phyloP scores from a whole-genome alignment of 2,113 vertebrate species.

The Lampris megalopsis region DNA sequence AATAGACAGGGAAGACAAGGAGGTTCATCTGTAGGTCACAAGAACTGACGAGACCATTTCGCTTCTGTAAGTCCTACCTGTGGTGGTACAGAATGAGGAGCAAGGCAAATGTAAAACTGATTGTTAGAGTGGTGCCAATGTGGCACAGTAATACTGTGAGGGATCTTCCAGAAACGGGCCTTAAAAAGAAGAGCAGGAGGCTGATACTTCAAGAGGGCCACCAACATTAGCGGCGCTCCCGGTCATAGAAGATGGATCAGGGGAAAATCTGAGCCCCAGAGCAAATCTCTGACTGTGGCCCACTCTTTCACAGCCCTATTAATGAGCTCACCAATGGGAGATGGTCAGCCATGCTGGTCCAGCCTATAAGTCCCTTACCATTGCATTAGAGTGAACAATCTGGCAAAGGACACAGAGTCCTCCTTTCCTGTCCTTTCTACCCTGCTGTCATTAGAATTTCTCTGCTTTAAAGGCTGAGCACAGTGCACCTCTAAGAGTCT shows the following conservation, averaged over 20 bases:
- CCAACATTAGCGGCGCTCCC: neutral
- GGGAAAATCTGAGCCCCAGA: constrained; percentile 26
- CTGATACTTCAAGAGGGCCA: neutral
- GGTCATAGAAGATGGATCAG: constrained; percentile 7
- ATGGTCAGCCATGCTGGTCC: constrained; percentile 31
- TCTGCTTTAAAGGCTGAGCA: constrained; percentile 69
- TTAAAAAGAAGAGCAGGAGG: neutral
- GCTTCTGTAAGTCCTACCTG: constrained; percentile 32
- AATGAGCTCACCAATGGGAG: constrained; percentile 53
- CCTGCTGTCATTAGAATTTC: constrained; percentile 65
- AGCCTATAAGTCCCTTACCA: constrained; percentile 30
- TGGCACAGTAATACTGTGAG: neutral
- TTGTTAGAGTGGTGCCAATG: neutral
- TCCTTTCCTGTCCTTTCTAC: constrained; percentile 49
- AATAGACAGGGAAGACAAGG: neutral
- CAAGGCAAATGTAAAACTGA: constrained; percentile 15
- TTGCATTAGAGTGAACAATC: constrained; percentile 41
- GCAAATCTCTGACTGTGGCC: constrained; percentile 20
- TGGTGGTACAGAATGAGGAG: constrained; percentile 22
- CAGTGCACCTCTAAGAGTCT: constrained; percentile 45
- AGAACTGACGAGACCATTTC: constrained; percentile 22
- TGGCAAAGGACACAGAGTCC: constrained; percentile 63
- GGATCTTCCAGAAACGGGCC: neutral
- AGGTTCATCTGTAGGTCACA: constrained; percentile 21
- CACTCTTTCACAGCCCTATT: constrained; percentile 72